phyloP scores from a whole-genome alignment of 2,797 vertebrate genomes.

The Xiphorhynchus erythropygius region DNA sequence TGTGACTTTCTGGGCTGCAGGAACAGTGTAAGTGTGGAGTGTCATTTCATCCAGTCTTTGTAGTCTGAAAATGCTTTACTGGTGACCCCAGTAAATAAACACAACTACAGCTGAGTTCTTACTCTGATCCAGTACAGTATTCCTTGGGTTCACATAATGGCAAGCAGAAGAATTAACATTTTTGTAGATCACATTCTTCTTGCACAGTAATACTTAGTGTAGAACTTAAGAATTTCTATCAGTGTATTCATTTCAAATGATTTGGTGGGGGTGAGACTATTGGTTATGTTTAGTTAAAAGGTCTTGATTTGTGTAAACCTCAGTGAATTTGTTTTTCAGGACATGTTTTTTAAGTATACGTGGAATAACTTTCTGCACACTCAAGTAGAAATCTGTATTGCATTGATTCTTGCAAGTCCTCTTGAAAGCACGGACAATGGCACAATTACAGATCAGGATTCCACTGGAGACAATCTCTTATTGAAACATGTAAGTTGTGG shows the following conservation, averaged over 20 bases:
- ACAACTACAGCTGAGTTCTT: background rate
- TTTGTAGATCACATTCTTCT: background rate
- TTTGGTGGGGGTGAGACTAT: background rate
- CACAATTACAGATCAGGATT: slow-evolving; percentile 83
- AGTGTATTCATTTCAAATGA: background rate
- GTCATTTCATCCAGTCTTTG: background rate
- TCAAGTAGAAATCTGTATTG: slow-evolving; percentile 97
- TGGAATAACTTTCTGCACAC: slow-evolving; percentile 99
- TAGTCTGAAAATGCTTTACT: background rate
- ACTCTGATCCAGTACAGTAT: background rate
- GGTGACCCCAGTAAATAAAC: background rate
- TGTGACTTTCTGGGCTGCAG: background rate
- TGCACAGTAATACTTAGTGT: background rate
- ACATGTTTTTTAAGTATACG: slow-evolving; percentile 99
- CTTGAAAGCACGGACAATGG: slow-evolving; percentile 85
- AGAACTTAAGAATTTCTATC: background rate
- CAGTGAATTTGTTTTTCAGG: slow-evolving; percentile 74
- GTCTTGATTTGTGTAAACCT: background rate
- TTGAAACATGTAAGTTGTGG: slow-evolving; percentile 88
- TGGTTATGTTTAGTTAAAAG: background rate
- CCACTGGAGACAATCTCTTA: slow-evolving; percentile 86
- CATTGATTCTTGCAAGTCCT: slow-evolving; percentile 94
- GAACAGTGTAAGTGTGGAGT: background rate
- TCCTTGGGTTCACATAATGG: background rate
- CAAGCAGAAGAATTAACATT: background rate